A percentile compares a stretch with the other conserved stretches of the same genome.
These are phyloP conservation scores for Noturus placidus DNA, from an alignment of 2,113 vertebrate species.

Conservation along the genomic window DNA sequence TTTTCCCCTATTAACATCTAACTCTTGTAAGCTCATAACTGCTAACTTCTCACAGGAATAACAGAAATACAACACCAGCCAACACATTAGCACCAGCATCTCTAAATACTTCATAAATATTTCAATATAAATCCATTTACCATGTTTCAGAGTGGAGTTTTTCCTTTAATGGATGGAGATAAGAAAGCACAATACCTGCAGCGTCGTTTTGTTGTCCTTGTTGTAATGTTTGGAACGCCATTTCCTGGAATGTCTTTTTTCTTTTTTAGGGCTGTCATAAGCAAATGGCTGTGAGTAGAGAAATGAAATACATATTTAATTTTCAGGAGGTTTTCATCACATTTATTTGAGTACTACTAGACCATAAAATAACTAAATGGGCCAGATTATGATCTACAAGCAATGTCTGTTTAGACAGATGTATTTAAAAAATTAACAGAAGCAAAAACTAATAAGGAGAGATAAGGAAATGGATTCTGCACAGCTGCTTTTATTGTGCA, in stretches of 20 bases:
- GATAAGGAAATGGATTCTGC: neutral
- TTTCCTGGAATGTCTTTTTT: slow-evolving; percentile 86
- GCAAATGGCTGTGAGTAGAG: slow-evolving; percentile 72
- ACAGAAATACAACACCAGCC: neutral
- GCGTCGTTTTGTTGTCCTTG: slow-evolving; percentile 90
- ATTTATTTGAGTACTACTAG: neutral
- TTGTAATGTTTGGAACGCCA: slow-evolving; percentile 87
- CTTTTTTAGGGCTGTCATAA: slow-evolving; percentile 96
- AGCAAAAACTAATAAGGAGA: neutral
- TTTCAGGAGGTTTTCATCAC: neutral
- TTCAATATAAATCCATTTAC: neutral
- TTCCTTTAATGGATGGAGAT: too few species aligned
- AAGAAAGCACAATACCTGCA: slow-evolving; percentile 79
- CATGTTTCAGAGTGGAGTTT: neutral
- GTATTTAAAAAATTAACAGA: neutral
- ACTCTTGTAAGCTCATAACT: neutral
- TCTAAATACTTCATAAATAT: neutral
- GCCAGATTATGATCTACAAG: neutral
- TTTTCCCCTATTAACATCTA: neutral
- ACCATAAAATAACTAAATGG: neutral
- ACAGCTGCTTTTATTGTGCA: neutral
- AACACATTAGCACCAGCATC: neutral
- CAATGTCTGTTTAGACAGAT: neutral
- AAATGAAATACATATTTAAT: neutral
- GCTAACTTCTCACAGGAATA: neutral